phyloP scores from a whole-genome alignment of 2,797 vertebrate species.

The Mormyrops attenuatus region DNA sequence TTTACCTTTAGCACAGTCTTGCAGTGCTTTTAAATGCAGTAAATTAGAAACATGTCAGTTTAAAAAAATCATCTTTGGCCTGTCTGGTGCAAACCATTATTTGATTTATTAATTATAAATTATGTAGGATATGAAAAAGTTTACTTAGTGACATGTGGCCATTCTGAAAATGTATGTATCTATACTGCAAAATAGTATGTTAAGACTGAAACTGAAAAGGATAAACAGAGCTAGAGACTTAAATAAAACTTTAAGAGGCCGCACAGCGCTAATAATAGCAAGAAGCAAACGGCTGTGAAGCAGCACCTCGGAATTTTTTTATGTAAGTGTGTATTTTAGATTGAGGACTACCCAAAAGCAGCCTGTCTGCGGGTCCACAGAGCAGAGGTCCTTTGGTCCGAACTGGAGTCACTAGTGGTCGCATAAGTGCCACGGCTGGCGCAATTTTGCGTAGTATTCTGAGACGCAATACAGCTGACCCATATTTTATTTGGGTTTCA shows the following conservation, averaged over 20 bases:
- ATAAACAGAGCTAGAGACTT: not conserved
- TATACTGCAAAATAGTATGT: not conserved
- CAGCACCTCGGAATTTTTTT: not conserved
- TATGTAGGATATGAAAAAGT: not conserved
- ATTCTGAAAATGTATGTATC: not conserved
- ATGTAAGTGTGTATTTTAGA: not conserved
- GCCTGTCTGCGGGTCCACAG: not conserved
- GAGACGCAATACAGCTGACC: not conserved
- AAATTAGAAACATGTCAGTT: not conserved
- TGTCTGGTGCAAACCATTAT: not conserved
- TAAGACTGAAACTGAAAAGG: not conserved
- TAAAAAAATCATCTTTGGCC: not conserved
- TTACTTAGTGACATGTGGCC: not conserved
- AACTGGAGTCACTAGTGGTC: not conserved
- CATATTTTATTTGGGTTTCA: not conserved
- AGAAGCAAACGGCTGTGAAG: not conserved
- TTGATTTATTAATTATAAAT: conserved; percentile 5
- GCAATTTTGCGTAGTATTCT: not conserved
- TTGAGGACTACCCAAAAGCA: not conserved
- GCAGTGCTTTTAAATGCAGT: not conserved
- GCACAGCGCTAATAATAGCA: not conserved
- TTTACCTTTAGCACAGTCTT: not conserved
- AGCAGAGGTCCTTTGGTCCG: not conserved
- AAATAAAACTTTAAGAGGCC: not conserved
- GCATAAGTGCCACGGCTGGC: not conserved